Evolutionary conservation across 2,888 invertebrate genomes (phyloP), one percentile per base, ranked within the genome.

Genomic region (Tricholauxania praeusta): DNA sequence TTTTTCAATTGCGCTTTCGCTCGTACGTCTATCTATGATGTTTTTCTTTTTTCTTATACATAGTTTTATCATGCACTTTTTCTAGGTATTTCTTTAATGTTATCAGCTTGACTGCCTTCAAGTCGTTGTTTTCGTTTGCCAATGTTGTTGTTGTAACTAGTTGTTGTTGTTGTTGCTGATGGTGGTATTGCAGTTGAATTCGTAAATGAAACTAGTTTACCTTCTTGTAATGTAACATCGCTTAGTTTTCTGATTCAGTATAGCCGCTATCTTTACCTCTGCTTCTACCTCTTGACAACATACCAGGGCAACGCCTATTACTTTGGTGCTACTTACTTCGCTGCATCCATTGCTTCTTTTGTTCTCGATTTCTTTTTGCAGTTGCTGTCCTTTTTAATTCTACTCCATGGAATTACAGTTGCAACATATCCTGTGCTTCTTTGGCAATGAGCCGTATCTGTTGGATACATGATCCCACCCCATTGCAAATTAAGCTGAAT

Each of bases 171-270:
- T 60, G 59, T 6, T 49, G 60, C n/a, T 22, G 28, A 28, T 60
- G 60, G 49, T 49, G 39, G 17, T 70, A 51, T 53, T 22, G 62
- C 49, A 55, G 68, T 72, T 75, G 72, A 67, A 71, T 59, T 51
- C 71, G 71, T 72, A 75, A 75, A 72, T 75, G 71, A 71, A 72
- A 57, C 60, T 64, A 49, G 68, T 65, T 72, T 69, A 65, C 65
- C 55, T 71, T 64, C 57, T 19, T 71, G 71, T 71, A 72, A 70
- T 47, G 53, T 48, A 62, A 70, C 66, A 70, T 39, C 52, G 52
- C 52, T 64, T 65, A 53, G 8, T 19, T 53, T 17, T 12, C 19
- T 53, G 53, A 12, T 17, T 19, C 12, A 17, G 19, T 8, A 2
- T 7, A 3, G 53, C 51, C 49, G 15, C 51, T 49, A 12, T 48